phyloP scores from a whole-genome alignment of 2,797 vertebrate genomes.

The Myotis myotis region DNA sequence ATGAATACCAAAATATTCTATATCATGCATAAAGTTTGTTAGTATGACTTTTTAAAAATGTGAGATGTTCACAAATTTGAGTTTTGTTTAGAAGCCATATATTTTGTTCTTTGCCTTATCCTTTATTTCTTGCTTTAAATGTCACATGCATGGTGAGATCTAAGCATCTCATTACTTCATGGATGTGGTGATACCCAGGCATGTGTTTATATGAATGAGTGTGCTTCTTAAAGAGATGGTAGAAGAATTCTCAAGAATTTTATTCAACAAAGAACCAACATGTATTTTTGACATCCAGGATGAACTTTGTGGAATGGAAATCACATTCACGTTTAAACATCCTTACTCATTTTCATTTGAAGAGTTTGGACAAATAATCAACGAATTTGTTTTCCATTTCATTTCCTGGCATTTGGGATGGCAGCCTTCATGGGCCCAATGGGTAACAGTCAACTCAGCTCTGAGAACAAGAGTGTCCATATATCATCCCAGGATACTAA shows the following conservation, averaged over 20 bases:
- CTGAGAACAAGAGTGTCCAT: not conserved
- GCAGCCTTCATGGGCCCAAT: not conserved
- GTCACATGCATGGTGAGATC: not conserved
- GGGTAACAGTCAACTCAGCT: not conserved
- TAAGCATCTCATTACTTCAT: not conserved
- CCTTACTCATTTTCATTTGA: conserved; percentile 6
- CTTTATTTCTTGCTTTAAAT: not conserved
- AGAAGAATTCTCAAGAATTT: not conserved
- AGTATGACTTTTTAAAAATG: not conserved
- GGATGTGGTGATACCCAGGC: fast-evolving
- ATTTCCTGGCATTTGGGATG: not conserved
- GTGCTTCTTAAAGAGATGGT: no score
- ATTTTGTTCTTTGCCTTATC: not conserved
- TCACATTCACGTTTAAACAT: conserved; percentile 29
- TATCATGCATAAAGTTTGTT: not conserved
- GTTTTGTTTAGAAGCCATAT: not conserved
- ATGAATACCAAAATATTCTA: not conserved
- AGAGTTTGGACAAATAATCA: not conserved
- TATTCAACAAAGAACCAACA: not conserved
- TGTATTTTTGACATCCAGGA: not conserved
- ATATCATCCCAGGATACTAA: not conserved
- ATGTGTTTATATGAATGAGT: not conserved
- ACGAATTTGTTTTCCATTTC: not conserved
- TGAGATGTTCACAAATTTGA: not conserved
- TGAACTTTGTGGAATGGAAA: not conserved